These are phyloP conservation scores for Rhopilema esculentum DNA, from an alignment of 30 jellyfish, hydroid and myxozoan genomes.

Conservation along the genomic window DNA sequence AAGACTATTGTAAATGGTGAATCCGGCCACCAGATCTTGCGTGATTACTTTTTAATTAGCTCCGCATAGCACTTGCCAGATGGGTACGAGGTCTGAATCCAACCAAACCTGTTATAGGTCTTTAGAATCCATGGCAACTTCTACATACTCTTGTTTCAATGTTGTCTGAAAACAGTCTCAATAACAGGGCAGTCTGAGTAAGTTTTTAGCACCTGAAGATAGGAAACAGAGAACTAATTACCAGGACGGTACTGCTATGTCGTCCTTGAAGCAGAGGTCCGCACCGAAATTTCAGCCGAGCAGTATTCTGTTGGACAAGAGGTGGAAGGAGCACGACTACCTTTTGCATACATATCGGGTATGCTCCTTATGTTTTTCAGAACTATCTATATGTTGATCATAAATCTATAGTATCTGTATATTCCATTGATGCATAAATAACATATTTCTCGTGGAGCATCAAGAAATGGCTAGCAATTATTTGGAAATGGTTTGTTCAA, in stretches of 20 bases:
- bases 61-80: background rate
- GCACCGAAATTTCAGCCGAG: constrained; percentile 74
- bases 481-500: too few relatives aligned
- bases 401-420: too few relatives aligned
- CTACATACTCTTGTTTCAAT: background rate
- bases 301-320: constrained; percentile 79
- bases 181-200: background rate
- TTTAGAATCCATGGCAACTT: background rate
- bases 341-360: constrained; percentile 86
- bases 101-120: background rate
- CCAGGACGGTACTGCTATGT: background rate
- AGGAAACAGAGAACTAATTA: background rate
- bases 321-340: constrained; percentile 90
- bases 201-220: background rate
- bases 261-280: constrained; percentile 56
- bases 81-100: background rate
- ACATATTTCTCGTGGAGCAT: too few relatives aligned
- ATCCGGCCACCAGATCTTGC: constrained; percentile 26
- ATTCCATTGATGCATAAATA: too few relatives aligned
- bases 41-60: constrained; percentile 15
- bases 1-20: background rate
- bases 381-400: background rate
- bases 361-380: too few relatives aligned
- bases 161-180: background rate
- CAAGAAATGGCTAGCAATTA: too few relatives aligned